Percentiles rank a stretch among this genome's conserved stretches.
Conservation (phyloP, 2,888 invertebrate species). For the Papilio protenor region DNA sequence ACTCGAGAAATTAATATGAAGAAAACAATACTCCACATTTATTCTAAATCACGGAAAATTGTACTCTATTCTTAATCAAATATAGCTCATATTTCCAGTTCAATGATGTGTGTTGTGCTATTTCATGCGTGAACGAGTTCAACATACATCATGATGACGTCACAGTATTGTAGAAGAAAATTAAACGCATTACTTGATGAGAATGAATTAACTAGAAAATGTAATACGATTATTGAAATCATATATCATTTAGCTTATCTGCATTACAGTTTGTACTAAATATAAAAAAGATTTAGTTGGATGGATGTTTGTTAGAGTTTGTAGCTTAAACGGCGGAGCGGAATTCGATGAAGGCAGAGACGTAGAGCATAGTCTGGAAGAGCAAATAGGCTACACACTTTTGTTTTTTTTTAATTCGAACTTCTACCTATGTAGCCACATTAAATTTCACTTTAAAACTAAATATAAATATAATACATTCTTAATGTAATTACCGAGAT, state of each 20-base stretch:
- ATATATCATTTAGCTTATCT: not conserved
- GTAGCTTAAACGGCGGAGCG: too few relatives aligned
- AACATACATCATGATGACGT: constrained; percentile 14
- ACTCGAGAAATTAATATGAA: constrained; percentile 26
- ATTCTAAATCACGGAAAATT: not conserved
- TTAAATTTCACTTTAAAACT: too few relatives aligned
- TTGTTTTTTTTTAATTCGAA: too few relatives aligned
- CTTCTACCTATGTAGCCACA: too few relatives aligned
- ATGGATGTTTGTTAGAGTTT: too few relatives aligned
- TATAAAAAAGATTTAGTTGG: not conserved
- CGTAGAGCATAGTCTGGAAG: too few relatives aligned
- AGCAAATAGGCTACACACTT: too few relatives aligned
- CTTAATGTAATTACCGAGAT: not conserved
- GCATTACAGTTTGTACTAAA: not conserved
- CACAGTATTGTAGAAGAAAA: constrained; percentile 5
- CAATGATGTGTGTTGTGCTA: not conserved
- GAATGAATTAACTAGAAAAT: constrained; percentile 6
- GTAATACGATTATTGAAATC: not conserved
- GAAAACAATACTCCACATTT: constrained; percentile 18
- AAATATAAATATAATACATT: not conserved
- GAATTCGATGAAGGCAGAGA: too few relatives aligned
- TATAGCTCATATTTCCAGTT: constrained; percentile 17
- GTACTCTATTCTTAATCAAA: not conserved
- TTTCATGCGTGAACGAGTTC: constrained; percentile 1
- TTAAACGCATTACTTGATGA: not conserved